phyloP scores from a whole-genome alignment of 1,140 invertebrate genomes.

The fruit fly (Drosophila melanogaster) region DNA sequence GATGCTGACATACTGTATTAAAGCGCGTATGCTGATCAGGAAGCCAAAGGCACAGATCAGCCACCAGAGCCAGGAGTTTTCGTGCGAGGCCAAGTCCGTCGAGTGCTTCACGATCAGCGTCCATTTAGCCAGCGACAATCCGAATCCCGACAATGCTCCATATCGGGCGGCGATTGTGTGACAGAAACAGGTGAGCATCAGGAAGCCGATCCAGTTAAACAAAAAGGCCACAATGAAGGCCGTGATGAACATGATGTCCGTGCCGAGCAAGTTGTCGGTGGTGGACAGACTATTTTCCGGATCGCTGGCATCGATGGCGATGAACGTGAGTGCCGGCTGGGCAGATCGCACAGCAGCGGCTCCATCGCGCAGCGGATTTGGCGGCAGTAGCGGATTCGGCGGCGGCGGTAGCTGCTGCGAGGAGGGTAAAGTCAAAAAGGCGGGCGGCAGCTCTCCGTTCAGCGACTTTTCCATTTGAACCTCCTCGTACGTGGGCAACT shows the following conservation, averaged over 20 bases:
- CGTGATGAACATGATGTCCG: constrained; percentile 94
- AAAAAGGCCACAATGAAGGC: constrained; percentile 95
- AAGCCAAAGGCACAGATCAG: constrained; percentile 95
- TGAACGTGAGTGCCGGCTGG: constrained; percentile 88
- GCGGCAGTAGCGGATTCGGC: constrained; percentile 66
- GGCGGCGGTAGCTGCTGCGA: constrained; percentile 70
- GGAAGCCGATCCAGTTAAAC: constrained; percentile 98
- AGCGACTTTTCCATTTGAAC: constrained; percentile 93
- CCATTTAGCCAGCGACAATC: constrained; percentile 96
- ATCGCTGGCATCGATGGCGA: constrained; percentile 89
- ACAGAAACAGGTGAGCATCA: constrained; percentile 96
- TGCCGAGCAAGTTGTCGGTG: constrained; percentile 92
- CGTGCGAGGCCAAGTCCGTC: constrained; percentile 92
- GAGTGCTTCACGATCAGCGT: constrained; percentile 96
- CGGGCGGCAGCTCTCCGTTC: constrained; percentile 87
- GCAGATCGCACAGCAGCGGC: constrained; percentile 84
- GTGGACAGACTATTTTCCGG: constrained; percentile 87
- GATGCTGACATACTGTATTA: constrained; percentile 95
- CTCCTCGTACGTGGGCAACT: constrained; percentile 95
- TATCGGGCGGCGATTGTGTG: constrained; percentile 96
- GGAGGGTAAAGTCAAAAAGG: constrained; percentile 68
- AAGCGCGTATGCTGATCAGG: constrained; percentile 93
- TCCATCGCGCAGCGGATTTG: constrained; percentile 84
- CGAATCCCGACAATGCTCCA: constrained; percentile 96
- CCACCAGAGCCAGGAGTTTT: constrained; percentile 96